A percentile compares a stretch with the other conserved stretches of the same genome.
Evolutionary conservation across 2,113 vertebrate species (phyloP).

Genomic region (Apistogramma diplotaenia): DNA sequence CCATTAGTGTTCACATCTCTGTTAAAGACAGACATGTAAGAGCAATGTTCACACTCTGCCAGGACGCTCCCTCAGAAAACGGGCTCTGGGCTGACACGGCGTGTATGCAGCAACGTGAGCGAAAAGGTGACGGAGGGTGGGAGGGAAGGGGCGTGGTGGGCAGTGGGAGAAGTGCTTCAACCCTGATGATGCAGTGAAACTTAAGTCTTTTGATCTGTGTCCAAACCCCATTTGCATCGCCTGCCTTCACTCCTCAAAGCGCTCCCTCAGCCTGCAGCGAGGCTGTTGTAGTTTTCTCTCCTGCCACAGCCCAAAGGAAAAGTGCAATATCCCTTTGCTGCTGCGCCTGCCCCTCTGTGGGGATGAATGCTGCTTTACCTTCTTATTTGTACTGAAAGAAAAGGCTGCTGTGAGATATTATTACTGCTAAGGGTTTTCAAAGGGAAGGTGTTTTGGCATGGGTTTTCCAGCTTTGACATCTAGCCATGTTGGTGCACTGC

Average conservation of each 20-base stretch:
- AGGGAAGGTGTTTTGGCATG: slow-evolving; percentile 44
- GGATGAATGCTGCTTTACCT: slow-evolving; percentile 39
- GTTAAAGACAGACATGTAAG: slow-evolving; percentile 63
- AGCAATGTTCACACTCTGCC: slow-evolving; percentile 55
- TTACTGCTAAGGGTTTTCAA: slow-evolving; percentile 44
- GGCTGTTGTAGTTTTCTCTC: slow-evolving; percentile 39
- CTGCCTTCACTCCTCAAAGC: background rate
- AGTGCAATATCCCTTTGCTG: slow-evolving; percentile 56
- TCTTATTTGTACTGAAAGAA: slow-evolving; percentile 35
- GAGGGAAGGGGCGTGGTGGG: background rate
- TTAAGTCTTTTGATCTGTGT: slow-evolving; percentile 61
- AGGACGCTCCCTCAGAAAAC: slow-evolving; percentile 40
- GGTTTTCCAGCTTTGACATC: slow-evolving; percentile 46
- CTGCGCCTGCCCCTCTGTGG: slow-evolving; percentile 39
- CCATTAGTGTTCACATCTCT: slow-evolving; percentile 75
- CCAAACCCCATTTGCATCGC: slow-evolving; percentile 44
- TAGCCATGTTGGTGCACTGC: slow-evolving; percentile 51
- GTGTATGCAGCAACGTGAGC: slow-evolving; percentile 26
- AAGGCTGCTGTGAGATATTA: slow-evolving; percentile 35
- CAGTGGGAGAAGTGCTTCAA: slow-evolving; percentile 11
- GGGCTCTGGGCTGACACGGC: background rate
- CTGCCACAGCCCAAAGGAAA: slow-evolving; percentile 48
- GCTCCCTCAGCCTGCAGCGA: slow-evolving; percentile 19
- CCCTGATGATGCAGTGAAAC: slow-evolving; percentile 57
- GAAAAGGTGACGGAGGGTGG: slow-evolving; percentile 17